Evolutionary conservation across 2,113 vertebrate species (phyloP).

Genomic region (Columba livia): DNA sequence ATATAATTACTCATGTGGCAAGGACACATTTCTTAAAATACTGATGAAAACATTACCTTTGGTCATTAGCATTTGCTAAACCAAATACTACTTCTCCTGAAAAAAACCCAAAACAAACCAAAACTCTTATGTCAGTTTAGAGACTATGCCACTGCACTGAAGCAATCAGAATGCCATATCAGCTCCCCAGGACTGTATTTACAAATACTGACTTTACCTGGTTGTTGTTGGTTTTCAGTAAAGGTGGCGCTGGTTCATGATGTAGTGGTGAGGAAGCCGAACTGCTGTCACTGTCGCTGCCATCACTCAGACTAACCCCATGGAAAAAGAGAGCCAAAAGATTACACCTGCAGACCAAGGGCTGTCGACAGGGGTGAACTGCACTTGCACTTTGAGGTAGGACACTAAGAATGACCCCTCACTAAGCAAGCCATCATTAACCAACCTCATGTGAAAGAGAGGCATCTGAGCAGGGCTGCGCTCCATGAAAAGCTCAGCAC

Average conservation of each 20-base stretch:
- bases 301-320: constrained; percentile 93
- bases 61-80: neutral
- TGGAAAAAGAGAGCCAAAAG: neutral
- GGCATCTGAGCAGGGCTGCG: neutral
- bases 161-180: neutral
- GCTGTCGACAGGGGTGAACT: neutral
- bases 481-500: fast-evolving
- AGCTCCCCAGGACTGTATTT: neutral
- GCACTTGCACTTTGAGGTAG: neutral
- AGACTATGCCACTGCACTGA: neutral
- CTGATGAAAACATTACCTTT: neutral
- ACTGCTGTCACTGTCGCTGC: constrained; percentile 92
- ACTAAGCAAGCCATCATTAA: neutral
- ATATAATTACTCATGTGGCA: neutral
- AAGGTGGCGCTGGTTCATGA: constrained; percentile 82
- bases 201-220: constrained; percentile 76
- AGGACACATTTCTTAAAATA: neutral
- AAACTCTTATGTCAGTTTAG: neutral
- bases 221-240: constrained; percentile 88
- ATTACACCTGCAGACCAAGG: neutral
- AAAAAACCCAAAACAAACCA: neutral
- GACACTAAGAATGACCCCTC: neutral
- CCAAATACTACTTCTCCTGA: neutral
- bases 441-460: neutral
- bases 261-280: constrained; percentile 83